Conservation (phyloP, 1,140 invertebrate genomes). For the Bombus superbus region DNA sequence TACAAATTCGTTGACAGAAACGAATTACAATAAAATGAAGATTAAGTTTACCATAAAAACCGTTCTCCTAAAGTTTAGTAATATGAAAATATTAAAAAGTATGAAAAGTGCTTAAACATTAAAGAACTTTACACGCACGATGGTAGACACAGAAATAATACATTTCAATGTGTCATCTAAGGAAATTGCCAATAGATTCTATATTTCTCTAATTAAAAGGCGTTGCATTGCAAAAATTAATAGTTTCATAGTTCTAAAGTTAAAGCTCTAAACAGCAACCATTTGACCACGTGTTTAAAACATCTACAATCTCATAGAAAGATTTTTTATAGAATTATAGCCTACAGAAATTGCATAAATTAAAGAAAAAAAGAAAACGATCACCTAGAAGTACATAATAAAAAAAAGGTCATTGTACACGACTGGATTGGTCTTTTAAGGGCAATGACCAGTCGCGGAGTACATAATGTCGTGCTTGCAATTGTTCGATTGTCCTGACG, state of each 20-base stretch:
- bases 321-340: not conserved
- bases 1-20: not conserved
- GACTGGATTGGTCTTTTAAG: conserved; percentile 47
- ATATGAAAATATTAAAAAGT: not conserved
- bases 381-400: not conserved
- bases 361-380: not conserved
- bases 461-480: conserved; percentile 51
- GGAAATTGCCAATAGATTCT: not conserved
- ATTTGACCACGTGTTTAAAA: not conserved
- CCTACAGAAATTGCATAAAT: not conserved
- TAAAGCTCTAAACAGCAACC: not conserved
- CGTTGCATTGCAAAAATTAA: not conserved
- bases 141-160: not conserved
- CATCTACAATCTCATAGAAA: not conserved
- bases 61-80: not conserved
- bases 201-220: not conserved
- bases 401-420: conserved; percentile 51
- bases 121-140: not conserved
- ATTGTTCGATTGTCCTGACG: conserved; percentile 67
- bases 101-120: not conserved
- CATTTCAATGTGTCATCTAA: not conserved
- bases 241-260: too few relatives aligned
- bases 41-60: not conserved
- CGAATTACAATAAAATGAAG: not conserved
- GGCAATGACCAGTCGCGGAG: conserved; percentile 61